These are phyloP conservation scores for Adineta ricciae DNA, from an alignment of 2,888 invertebrate genomes.

Conservation along the genomic window DNA sequence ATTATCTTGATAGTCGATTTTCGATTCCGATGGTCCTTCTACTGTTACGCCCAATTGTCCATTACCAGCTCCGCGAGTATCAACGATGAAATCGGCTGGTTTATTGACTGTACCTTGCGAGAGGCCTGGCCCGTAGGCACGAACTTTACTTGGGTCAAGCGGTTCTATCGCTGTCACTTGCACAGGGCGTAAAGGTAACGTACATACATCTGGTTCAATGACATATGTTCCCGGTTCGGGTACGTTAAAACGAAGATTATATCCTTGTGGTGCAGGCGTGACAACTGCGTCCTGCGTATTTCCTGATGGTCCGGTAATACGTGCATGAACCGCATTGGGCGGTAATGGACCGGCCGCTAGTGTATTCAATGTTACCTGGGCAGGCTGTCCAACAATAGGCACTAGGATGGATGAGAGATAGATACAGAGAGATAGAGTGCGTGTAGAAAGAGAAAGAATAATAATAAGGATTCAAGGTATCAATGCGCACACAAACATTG, in stretches of 20 bases:
- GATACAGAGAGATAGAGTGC: not conserved
- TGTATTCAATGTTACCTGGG: constrained; percentile 55
- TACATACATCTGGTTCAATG: constrained; percentile 43
- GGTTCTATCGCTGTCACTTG: constrained; percentile 33
- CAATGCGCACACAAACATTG: constrained; percentile 19
- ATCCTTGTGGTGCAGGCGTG: constrained; percentile 66
- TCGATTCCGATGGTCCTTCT: constrained; percentile 46
- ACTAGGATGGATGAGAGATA: constrained; percentile 10
- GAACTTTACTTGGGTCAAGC: constrained; percentile 52
- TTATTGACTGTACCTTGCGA: constrained; percentile 59
- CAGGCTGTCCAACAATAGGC: constrained; percentile 46
- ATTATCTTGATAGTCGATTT: constrained; percentile 47
- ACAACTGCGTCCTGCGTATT: constrained; percentile 63
- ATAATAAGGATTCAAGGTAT: not conserved
- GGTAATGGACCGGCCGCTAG: constrained; percentile 35
- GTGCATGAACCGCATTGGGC: not conserved
- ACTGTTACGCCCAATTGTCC: constrained; percentile 50
- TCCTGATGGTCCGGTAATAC: constrained; percentile 42
- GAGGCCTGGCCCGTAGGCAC: constrained; percentile 66
- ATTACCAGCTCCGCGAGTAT: constrained; percentile 63
- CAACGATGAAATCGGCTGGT: constrained; percentile 71
- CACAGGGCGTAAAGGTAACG: constrained; percentile 35
- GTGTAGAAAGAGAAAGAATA: constrained; percentile 10
- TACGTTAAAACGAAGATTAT: constrained; percentile 45
- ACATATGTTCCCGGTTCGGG: constrained; percentile 48